Evolutionary conservation across 2,113 vertebrate genomes (phyloP), one percentile per base, ranked within the genome.

Genomic region (Caranx ignobilis): DNA sequence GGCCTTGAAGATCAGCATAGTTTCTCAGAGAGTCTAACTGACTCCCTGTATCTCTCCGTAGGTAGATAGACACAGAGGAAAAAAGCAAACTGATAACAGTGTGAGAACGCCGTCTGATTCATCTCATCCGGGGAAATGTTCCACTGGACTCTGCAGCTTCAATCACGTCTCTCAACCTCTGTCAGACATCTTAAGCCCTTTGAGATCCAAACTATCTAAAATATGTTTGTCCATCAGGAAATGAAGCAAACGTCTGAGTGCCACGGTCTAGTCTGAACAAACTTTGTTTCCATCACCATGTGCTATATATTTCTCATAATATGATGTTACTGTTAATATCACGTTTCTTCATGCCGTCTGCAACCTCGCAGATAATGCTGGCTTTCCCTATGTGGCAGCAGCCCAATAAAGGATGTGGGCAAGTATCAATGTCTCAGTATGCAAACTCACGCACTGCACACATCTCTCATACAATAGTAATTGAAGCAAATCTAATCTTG

Each of bases 401-500:
- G 35, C 68, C 64, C 39, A 84, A 82, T 80, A 71, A 88, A 85
- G 71, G 48, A 87, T 66, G 74, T 47, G 52, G 65, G 77, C 61
- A 48, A 76, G 56, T 86, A 90, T 90, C 76, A 69, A 0, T 77
- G 68, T 85, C 72, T 89, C 48, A 21, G 72, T 86, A 85, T 89
- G 81, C 82, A 81, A 79, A 84, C 71, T 87, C 85, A 85, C 48
- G 26, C 60, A 69, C 83, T 26, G 39, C 61, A 66, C 81, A 66
- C 47, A 84, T 87, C 73, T 16, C 54, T 74, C 57, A 82, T 71
- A 60, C 66, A 85, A 82, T 43, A 71, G 52, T 78, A 89, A 83
- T 37, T 75, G 73, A 82, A 65, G 77, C 73, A 88, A 89, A 93
- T 90, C 73, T 64, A 81, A 93, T 89, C 67, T 74, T 39, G 55